phyloP scores from a whole-genome alignment of 1,140 invertebrate species.

The Dinoponera quadriceps region DNA sequence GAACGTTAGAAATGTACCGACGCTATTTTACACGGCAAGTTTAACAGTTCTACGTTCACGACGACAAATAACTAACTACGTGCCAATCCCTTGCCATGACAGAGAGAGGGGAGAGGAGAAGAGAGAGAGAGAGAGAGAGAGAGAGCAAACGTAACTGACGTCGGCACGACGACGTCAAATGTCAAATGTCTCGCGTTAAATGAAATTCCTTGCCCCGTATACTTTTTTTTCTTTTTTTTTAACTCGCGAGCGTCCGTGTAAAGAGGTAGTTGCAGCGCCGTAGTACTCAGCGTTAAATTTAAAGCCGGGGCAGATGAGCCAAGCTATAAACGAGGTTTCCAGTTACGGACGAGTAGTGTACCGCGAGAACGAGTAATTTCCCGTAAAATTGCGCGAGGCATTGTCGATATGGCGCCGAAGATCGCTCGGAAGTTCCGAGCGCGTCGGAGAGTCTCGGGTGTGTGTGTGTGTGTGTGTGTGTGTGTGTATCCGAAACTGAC shows the following conservation, averaged over 20 bases:
- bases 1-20: constrained; percentile 11
- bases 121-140: too few species aligned
- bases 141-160: constrained; percentile 28
- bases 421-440: neutral
- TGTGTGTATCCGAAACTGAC: too few species aligned
- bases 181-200: constrained; percentile 53
- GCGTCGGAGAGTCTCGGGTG: neutral
- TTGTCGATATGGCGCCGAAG: neutral
- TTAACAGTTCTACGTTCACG: neutral
- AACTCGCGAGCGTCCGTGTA: constrained; percentile 6
- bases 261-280: constrained; percentile 3
- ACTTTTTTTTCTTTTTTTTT: neutral
- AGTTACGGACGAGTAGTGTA: neutral
- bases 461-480: neutral
- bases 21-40: neutral
- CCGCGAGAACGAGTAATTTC: neutral
- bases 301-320: constrained; percentile 11
- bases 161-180: constrained; percentile 45
- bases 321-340: neutral
- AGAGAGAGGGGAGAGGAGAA: too few species aligned
- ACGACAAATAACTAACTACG: constrained; percentile 33
- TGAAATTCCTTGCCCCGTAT: constrained; percentile 27
- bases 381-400: neutral
- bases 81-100: too few species aligned
- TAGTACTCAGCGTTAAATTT: constrained; percentile 43